Conservation (phyloP, 1,140 invertebrate genomes). For the Oryctes rhinoceros region DNA sequence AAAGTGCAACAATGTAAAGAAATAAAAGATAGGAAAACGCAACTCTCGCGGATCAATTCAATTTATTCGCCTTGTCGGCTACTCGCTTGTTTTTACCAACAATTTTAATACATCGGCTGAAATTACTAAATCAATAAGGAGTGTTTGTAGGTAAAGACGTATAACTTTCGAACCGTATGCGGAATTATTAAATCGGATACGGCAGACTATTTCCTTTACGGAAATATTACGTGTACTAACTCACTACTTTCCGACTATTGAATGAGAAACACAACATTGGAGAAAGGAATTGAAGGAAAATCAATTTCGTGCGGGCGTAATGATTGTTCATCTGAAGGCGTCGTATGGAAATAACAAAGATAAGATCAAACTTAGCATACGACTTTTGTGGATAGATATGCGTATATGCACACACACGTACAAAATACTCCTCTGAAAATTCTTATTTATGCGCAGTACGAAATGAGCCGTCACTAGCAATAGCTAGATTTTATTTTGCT, state of each 20-base stretch:
- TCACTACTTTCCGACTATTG: background rate
- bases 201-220: conserved; percentile 6
- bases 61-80: background rate
- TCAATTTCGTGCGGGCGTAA: conserved; percentile 1
- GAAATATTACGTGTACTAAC: conserved; percentile 19
- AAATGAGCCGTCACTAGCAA: no score
- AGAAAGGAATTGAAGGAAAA: background rate
- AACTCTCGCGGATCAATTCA: background rate
- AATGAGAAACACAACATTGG: conserved; percentile 5
- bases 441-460: no score
- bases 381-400: no score
- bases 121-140: conserved; percentile 28
- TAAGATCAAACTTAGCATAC: no score
- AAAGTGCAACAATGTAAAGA: no score
- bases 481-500: no score
- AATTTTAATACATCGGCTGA: background rate
- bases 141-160: background rate
- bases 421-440: no score
- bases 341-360: no score
- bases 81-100: background rate
- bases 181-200: conserved; percentile 3
- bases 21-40: no score
- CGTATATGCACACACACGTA: no score
- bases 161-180: conserved; percentile 12
- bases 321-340: no score